phyloP scores from a whole-genome alignment of 2,797 vertebrate genomes.

The Crenichthys baileyi region DNA sequence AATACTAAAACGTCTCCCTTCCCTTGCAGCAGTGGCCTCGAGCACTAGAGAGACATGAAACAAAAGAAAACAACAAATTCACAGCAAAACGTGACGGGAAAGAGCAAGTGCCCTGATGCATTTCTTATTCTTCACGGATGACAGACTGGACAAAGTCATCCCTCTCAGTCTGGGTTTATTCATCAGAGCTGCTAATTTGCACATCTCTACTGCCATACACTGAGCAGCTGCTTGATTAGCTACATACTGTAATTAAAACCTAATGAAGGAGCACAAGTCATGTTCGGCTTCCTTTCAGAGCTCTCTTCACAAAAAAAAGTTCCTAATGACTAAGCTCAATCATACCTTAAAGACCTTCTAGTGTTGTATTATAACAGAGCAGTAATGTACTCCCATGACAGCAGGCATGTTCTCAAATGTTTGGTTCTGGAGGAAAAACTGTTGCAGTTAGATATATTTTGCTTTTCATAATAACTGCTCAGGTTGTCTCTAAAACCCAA shows the following conservation, averaged over 20 bases:
- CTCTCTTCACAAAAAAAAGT: conserved; percentile 10
- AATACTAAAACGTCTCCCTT: conserved; percentile 62
- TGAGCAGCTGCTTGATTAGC: conserved; percentile 23
- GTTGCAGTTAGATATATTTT: not conserved
- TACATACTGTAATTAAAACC: conserved; percentile 40
- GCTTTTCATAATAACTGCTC: not conserved
- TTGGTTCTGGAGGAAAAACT: not conserved
- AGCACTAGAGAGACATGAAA: conserved; percentile 36
- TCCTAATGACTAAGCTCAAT: conserved; percentile 7
- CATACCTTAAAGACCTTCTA: conserved; percentile 6
- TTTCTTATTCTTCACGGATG: conserved; percentile 16
- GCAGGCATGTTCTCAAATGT: not conserved
- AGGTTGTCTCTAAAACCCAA: not conserved
- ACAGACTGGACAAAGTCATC: conserved; percentile 6
- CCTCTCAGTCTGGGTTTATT: conserved; percentile 11
- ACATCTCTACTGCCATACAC: conserved; percentile 13
- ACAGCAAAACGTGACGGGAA: conserved; percentile 36
- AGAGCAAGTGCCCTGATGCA: conserved; percentile 8
- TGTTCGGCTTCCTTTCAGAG: conserved; percentile 17
- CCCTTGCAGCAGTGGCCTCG: conserved; percentile 16
- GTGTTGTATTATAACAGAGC: conserved; percentile 1
- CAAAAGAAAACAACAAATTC: conserved; percentile 36
- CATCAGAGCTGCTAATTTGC: conserved; percentile 27
- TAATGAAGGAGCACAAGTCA: conserved; percentile 21
- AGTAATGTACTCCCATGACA: not conserved